Conservation (phyloP, 1,140 invertebrate species). For the Medauroidea extradentata region DNA sequence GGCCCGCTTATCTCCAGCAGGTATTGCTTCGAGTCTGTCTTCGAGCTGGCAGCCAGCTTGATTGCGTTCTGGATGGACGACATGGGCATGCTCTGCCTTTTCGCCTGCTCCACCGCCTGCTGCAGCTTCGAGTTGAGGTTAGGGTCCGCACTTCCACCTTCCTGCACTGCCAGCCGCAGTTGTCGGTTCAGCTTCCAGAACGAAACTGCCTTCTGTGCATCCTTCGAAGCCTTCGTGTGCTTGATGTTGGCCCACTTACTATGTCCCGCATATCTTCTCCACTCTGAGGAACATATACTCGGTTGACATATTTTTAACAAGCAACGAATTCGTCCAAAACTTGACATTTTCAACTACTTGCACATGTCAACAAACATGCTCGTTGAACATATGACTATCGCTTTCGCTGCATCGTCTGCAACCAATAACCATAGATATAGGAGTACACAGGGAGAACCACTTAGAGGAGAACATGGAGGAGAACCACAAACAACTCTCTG, state of each 20-base stretch:
- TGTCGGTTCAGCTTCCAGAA: conserved; percentile 45
- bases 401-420: no score
- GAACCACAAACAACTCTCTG: no score
- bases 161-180: conserved; percentile 52
- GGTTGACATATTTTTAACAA: no score
- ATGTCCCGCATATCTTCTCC: conserved; percentile 54
- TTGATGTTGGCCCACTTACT: conserved; percentile 71
- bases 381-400: no score
- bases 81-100: conserved; percentile 53
- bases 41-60: conserved; percentile 27
- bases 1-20: background rate
- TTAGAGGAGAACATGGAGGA: no score
- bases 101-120: conserved; percentile 53
- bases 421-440: no score
- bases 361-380: no score
- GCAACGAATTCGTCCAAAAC: no score
- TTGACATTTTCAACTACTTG: no score
- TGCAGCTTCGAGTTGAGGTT: conserved; percentile 50
- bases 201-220: conserved; percentile 47
- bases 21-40: background rate
- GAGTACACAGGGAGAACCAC: no score
- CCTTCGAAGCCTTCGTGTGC: conserved; percentile 59
- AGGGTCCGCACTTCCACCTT: conserved; percentile 52
- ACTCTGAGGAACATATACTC: background rate
- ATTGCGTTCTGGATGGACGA: conserved; percentile 54